Evolutionary conservation across 2,888 invertebrate species (phyloP), one percentile per base, ranked within the genome.

Genomic region (Drosophila nigricruria): DNA sequence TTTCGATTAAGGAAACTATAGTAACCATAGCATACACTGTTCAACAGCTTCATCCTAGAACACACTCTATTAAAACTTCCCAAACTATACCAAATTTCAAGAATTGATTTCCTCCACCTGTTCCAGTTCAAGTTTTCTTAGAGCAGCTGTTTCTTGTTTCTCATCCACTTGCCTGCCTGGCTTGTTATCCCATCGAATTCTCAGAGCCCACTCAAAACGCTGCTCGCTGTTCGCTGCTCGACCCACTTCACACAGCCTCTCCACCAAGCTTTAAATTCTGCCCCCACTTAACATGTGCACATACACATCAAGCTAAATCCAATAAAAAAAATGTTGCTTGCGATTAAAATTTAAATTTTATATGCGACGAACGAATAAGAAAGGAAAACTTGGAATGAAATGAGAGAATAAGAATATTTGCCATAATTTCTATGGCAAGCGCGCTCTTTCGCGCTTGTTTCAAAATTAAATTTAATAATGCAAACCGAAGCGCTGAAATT

Each of bases 391-490:
- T 14, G 36, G 52, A 59, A 59, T 27, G 32, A 74, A 70, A 75
- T 67, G 52, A 57, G 52, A 47, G 58, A 47, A 64, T 47, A 65
- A 54, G 74, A 79, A 79, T 78, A 73, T 84, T 87, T 87, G 73
- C 77, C 82, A 82, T 82, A 79, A 82, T 88, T 87, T 82, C 67
- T 81, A 73, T 63, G 70, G 58, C 43, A 61, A 56, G 63, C 49
- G 49, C 72, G 50, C 43, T 53, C 59, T 18, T 40, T 43, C 57
- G 61, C 65, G 64, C 53, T 66, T 66, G 79, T 67, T 74, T 71
- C 64, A 53, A 86, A 86, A 84, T 84, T 76, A 84, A 84, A 88
- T 88, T 84, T 84, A 84, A 84, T 84, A 84, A 84, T 84, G 87
- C 89, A 84, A 62, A 59, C 63, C 64, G 57, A 67, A 54, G 62